Conservation (phyloP, 2,888 invertebrate genomes). For the Drosophila nigritarsus region DNA sequence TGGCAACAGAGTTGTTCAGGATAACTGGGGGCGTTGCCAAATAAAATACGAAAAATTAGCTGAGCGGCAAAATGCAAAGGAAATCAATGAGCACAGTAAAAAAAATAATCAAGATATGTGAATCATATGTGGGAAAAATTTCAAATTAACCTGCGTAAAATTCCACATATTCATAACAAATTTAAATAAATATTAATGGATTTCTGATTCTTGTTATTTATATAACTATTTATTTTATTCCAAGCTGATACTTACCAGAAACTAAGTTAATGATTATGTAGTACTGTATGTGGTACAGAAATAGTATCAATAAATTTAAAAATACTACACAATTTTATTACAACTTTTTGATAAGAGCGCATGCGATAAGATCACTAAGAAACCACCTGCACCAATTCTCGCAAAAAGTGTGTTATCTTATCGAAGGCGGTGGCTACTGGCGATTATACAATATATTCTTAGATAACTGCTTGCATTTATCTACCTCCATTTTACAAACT, state of each 20-base stretch:
- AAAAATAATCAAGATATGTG: conserved; percentile 7
- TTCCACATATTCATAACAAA: neutral
- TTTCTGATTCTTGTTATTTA: neutral
- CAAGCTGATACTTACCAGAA: neutral
- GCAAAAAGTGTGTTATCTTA: conserved; percentile 33
- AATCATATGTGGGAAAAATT: neutral
- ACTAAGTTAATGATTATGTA: neutral
- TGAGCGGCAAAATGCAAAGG: conserved; percentile 28
- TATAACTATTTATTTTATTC: neutral
- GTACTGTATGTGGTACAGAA: too few relatives aligned
- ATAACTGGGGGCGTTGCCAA: conserved; percentile 27
- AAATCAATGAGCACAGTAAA: conserved; percentile 18
- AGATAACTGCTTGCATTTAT: conserved; percentile 25
- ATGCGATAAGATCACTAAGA: conserved; percentile 7
- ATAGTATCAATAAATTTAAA: neutral
- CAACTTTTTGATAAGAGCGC: conserved; percentile 1
- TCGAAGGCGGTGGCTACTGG: conserved; percentile 18
- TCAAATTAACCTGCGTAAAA: conserved; percentile 1
- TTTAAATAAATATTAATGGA: neutral
- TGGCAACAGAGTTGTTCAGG: conserved; percentile 21
- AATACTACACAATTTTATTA: neutral
- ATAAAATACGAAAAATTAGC: conserved; percentile 10
- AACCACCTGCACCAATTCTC: neutral
- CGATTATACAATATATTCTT: conserved; percentile 3
- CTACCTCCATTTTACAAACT: neutral